Evolutionary conservation across 2,797 vertebrate genomes (phyloP).

Genomic region (Miichthys miiuy): DNA sequence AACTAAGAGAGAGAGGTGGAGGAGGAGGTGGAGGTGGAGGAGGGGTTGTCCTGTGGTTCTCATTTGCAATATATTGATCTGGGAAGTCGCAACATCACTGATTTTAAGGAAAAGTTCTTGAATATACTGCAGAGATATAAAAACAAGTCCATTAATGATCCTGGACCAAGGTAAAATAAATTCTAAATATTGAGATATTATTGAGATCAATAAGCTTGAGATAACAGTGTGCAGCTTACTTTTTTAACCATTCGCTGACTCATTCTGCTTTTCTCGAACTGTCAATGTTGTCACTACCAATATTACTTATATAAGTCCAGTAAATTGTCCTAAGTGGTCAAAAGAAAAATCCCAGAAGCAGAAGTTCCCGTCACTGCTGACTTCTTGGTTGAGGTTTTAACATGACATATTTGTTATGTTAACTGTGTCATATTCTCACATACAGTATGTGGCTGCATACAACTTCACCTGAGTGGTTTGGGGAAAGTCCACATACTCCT

Average conservation of each 20-base stretch:
- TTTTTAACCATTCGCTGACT: neutral
- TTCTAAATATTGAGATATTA: too few species aligned
- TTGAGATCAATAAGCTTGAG: too few species aligned
- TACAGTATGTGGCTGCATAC: too few species aligned
- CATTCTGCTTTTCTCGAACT: neutral
- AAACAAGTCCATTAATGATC: neutral
- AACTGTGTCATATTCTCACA: too few species aligned
- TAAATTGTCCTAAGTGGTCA: neutral
- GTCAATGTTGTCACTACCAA: neutral
- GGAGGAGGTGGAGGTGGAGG: rapidly evolving
- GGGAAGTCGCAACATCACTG: neutral
- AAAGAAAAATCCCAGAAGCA: slow-evolving; percentile 30
- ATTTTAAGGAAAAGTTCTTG: neutral
- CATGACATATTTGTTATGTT: too few species aligned
- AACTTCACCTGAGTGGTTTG: too few species aligned
- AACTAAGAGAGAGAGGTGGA: neutral
- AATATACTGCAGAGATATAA: neutral
- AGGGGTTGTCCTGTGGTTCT: neutral
- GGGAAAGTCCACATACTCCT: too few species aligned
- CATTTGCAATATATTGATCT: too few species aligned
- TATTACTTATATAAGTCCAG: neutral
- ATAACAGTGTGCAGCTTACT: neutral
- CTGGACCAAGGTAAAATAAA: neutral
- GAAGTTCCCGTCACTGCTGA: slow-evolving; percentile 4
- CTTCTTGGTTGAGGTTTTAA: neutral